Base-by-base conservation (phyloP, 2,888 invertebrate species). In the Caenorhabditis imperialis region DNA sequence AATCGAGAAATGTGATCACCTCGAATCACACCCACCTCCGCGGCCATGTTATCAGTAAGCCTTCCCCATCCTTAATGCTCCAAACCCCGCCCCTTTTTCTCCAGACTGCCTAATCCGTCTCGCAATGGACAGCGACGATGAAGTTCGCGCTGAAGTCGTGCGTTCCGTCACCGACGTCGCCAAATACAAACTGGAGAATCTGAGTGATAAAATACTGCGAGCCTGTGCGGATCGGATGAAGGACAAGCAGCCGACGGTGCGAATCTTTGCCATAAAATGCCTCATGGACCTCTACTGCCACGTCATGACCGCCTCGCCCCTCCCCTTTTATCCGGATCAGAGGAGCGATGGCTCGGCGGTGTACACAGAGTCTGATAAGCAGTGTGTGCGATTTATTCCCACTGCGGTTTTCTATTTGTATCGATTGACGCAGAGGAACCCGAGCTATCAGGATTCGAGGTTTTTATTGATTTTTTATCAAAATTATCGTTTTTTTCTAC, bases 181-280 rank as follows among this genome's bases (percentile, higher is more conserved):
- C 3, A 72, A 73, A 58, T 38, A 37, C n/a, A 76, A 69, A 55
- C 45, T 81, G 10, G 81, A 81, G 35, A 74, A 72, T 5, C 65
- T 81, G n/a, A 81, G 76, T 55, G 81, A 81, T 23, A 60, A 60
- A n/a, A 38, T 81, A 38, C 63, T 81, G 12, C 62, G 53, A 47
- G 42, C 47, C 10, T 78, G 77, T 40, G 71, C 71, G 12, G 69
- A 72, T 8, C 53, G 75, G 33, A 60, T 81, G 57, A 40, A 40
- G 1, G 81, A 81, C 40, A 69, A 65, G 62, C 42, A 78, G 77
- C 40, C 48, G 6, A 57, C 47, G 47, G 77, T 79, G 1, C 60
- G 77, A 18, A 37, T 35, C n/a, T 33, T 48, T 1, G 65, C 75
- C 2, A 54, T 77, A 25, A 72, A 71, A 33, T 18, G 51, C 27